Base-by-base conservation (phyloP, 2,113 vertebrate genomes). In the Aptenodytes forsteri region DNA sequence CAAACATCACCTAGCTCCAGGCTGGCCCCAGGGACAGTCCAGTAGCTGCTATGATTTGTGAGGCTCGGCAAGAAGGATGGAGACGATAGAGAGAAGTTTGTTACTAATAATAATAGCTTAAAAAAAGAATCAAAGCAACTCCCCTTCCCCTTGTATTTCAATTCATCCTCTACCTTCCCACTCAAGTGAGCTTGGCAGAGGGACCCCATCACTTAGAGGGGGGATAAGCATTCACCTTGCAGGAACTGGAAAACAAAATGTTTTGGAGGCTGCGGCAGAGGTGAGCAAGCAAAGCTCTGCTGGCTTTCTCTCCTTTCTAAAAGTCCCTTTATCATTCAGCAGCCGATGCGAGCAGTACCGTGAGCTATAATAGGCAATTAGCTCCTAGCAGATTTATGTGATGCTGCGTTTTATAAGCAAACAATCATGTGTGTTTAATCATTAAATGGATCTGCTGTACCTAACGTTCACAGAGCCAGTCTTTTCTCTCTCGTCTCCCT, bases 351-450 rank as follows among this genome's bases (percentile, higher is more conserved):
- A 77, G 93, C 87, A 72, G 87, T 40, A 32, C 83, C 46, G 12
- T 67, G 84, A 93, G 93, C 86, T 93, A 42, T 92, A 95, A 96
- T 65, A 96, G 93, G 92, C 92, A 97, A 95, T 97, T 97, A 97
- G 83, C 89, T 97, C 70, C 67, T 85, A 78, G 83, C 89, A 91
- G 95, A 96, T 96, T 93, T 95, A 87, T 94, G 90, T 91, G 97
- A 80, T 71, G 7, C 87, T 1, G 19, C 5, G 1, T 89, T 97
- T 93, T 95, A 73, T 94, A 95, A 97, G 88, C 94, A 95, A 97
- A 94, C 86, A 95, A 64, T 93, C 66, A 34, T 72, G 73, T 95
- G 83, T 92, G 71, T 93, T 97, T 96, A 95, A 95, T 94, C 79
- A 83, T 96, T 93, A 89, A 77, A 69, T 42, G 78, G 90, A 76